Conservation (phyloP, 1,140 invertebrate genomes). For the Anastatus disparis region DNA sequence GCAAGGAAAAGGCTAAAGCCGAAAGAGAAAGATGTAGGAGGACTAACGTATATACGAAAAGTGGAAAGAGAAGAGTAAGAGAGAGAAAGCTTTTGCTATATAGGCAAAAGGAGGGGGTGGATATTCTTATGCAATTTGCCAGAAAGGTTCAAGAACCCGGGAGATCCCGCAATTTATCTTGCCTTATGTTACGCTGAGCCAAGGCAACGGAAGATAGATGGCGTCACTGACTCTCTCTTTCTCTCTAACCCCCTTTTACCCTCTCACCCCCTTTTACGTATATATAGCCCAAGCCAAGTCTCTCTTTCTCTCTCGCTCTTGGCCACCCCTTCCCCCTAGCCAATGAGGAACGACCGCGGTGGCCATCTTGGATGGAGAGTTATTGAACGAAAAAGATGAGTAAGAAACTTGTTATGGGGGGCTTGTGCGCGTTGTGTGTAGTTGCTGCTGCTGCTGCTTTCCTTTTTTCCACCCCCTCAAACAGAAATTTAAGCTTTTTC, state of each 20-base stretch:
- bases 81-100: conserved; percentile 12
- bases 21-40: background rate
- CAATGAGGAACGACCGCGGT: conserved; percentile 68
- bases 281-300: too few species aligned
- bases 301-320: conserved; percentile 33
- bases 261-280: conserved; percentile 42
- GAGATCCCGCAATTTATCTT: conserved; percentile 70
- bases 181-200: conserved; percentile 69
- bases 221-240: conserved; percentile 65
- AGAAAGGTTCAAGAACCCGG: conserved; percentile 70
- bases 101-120: conserved; percentile 53
- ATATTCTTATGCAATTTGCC: conserved; percentile 71
- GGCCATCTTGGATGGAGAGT: conserved; percentile 69
- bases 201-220: conserved; percentile 69
- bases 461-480: conserved; percentile 42
- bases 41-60: conserved; percentile 2
- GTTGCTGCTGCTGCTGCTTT: too few species aligned
- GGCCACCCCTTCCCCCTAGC: conserved; percentile 66
- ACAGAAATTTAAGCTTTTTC: background rate
- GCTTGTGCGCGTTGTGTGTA: conserved; percentile 58
- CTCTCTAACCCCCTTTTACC: conserved; percentile 43
- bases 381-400: conserved; percentile 70
- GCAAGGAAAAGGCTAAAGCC: conserved; percentile 8
- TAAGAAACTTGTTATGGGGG: conserved; percentile 69
- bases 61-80: conserved; percentile 20